Evolutionary conservation across 2,113 vertebrate species (phyloP).

Genomic region (Meles meles): DNA sequence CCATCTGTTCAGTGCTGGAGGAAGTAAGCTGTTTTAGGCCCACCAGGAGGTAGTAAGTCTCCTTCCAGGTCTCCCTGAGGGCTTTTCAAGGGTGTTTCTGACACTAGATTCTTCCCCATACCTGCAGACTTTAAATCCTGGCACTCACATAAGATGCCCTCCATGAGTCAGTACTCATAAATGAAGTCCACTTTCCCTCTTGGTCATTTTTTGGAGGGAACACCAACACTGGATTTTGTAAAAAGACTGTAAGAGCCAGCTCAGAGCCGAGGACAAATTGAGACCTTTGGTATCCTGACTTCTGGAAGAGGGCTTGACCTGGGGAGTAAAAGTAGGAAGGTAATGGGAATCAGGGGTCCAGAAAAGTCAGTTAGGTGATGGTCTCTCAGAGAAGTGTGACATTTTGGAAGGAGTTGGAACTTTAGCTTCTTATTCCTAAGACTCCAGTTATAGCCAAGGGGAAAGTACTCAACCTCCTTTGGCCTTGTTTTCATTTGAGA

Average conservation of each 20-base stretch:
- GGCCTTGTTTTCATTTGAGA: not conserved
- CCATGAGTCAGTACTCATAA: not conserved
- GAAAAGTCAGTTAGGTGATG: not conserved
- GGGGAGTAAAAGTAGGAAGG: not conserved
- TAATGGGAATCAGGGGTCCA: no score
- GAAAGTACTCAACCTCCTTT: not conserved
- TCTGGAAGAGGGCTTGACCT: not conserved
- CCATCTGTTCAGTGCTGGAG: not conserved
- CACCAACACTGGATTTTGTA: not conserved
- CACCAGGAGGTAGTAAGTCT: not conserved
- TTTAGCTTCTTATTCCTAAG: not conserved
- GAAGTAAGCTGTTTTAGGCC: not conserved
- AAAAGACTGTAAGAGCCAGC: not conserved
- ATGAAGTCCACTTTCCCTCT: not conserved
- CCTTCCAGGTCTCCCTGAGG: not conserved
- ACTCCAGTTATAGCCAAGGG: not conserved
- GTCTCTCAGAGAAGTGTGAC: fast-evolving
- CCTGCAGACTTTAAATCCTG: not conserved
- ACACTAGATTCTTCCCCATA: not conserved
- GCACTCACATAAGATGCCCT: not conserved
- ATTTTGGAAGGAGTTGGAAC: fast-evolving
- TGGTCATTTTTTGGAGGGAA: not conserved
- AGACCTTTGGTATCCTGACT: not conserved
- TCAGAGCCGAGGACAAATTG: not conserved
- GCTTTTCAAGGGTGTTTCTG: not conserved